Base-by-base conservation (phyloP, 2,113 vertebrate species). In the Gracilinanus agilis region DNA sequence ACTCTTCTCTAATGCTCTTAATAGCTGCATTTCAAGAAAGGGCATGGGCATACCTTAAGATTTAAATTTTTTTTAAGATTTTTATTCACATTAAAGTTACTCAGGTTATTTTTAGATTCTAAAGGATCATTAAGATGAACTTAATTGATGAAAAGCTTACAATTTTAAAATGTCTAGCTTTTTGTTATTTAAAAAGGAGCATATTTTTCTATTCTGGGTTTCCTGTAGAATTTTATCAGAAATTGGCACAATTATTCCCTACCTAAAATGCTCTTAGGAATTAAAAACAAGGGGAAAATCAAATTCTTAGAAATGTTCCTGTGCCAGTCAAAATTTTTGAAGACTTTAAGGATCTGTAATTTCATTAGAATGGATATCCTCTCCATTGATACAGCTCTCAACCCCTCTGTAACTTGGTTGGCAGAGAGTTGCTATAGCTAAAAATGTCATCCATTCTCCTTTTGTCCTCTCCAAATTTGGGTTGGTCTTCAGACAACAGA, bases 1-100 rank as follows among this genome's bases (percentile, higher is more conserved):
- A 92, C 95, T 94, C 34, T 93, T 91, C 89, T 92, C 54, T 54
- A 58, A 94, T 88, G n/a, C 27, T 53, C 83, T 94, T 91, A 90
- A 34, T 88, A 55, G 89, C 95, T 95, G 2, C 44, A 94, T 90
- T 93, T 94, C 44, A 67, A 95, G 49, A 44, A 90, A 90, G 44
- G 44, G 49, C 89, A 29, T 95, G 90, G 92, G 91, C 92, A 90
- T 49, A 96, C 24, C 92, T 95, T 90, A 89, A 91, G 75, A 75
- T 89, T 94, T 95, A 54, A 89, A 95, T 91, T 53, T 24, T 94
- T 95, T 90, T 96, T 49, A 83, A 11, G 75, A 94, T 90, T 58
- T 67, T 54, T 21, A 40, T 91, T 95, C 90, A 24, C 23, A 89
- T 44, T 91, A 75, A 94, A 89, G 3, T 88, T 83, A 88, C 90